These are phyloP conservation scores for Glyphotaelius pellucidus DNA, from an alignment of 2,888 invertebrate genomes.

Conservation along the genomic window DNA sequence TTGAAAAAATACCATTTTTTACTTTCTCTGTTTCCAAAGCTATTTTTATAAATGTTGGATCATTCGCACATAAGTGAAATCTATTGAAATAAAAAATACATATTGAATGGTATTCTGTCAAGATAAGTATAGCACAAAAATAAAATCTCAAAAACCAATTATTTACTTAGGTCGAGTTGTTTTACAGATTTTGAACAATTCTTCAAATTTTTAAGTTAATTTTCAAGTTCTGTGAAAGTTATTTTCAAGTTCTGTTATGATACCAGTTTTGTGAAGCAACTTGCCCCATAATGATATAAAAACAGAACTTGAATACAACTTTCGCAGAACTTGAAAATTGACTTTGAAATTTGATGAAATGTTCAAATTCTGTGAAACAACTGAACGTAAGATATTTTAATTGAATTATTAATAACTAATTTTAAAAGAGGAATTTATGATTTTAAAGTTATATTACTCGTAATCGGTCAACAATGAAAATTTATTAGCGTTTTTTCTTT, in stretches of 20 bases:
- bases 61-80: background rate
- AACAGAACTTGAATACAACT: too few relatives aligned
- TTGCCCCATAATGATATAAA: too few relatives aligned
- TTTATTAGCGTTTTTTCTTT: slow-evolving; percentile 24
- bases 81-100: background rate
- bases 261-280: too few relatives aligned
- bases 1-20: background rate
- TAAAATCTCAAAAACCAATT: background rate
- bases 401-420: background rate
- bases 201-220: too few relatives aligned
- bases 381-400: background rate
- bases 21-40: background rate
- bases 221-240: too few relatives aligned
- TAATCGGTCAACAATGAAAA: slow-evolving; percentile 26
- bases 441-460: slow-evolving; percentile 24
- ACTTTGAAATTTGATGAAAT: too few relatives aligned
- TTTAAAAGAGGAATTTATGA: slow-evolving; percentile 45
- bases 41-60: background rate
- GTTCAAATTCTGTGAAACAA: too few relatives aligned
- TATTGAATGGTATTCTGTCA: background rate
- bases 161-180: too few relatives aligned
- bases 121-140: background rate
- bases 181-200: too few relatives aligned
- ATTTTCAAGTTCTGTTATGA: too few relatives aligned
- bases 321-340: too few relatives aligned